Evolutionary conservation across 1,140 invertebrate genomes (phyloP), one percentile per base, ranked within the genome.

Genomic region (Drosophila takahashii): DNA sequence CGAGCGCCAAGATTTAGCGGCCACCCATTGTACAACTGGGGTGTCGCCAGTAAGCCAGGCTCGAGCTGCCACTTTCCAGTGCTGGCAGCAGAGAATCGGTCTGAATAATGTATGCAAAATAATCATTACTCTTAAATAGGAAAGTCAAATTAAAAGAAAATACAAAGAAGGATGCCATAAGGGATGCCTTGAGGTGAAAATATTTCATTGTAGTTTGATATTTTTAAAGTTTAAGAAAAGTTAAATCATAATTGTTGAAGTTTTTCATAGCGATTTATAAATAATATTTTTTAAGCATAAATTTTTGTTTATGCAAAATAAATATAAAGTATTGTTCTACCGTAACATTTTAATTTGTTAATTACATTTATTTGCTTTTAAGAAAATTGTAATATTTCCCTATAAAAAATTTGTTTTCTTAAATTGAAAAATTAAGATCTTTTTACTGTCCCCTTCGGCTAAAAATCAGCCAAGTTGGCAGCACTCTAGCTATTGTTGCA

Each of bases 1-100:
- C 66, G 48, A 69, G 66, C 62, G n/a, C 65, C 50, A 70, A 70
- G 64, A 70, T 70, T 70, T 70, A 70, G 50, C 64, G 64, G 50
- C 65, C 36, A 29, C 37, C 64, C 64, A 67, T 65, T 58, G 59
- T 74, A 58, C 72, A 57, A 67, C 59, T 76, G 53, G 53, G 27
- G 53, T n/a, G 36, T 67, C 22, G 34, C 48, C 47, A 32, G 62
- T 69, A 67, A 69, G 62, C 66, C 62, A 66, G 59, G 64, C 18
- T 52, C 6, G 22, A 32, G 52, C 44, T 13, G 13, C n/a, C 45
- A 8, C 29, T 51, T 51, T 39, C 7, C 64, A 65, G 64, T 52
- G 60, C 3, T 44, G 64, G 13, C 16, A 5, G 4, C 13, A 16
- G 18, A 36, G 13, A 11, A 6, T 16, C 6, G 11, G 4, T 5